Evolutionary conservation across 2,113 vertebrate species (phyloP).

Genomic region (Embiotoca jacksoni): DNA sequence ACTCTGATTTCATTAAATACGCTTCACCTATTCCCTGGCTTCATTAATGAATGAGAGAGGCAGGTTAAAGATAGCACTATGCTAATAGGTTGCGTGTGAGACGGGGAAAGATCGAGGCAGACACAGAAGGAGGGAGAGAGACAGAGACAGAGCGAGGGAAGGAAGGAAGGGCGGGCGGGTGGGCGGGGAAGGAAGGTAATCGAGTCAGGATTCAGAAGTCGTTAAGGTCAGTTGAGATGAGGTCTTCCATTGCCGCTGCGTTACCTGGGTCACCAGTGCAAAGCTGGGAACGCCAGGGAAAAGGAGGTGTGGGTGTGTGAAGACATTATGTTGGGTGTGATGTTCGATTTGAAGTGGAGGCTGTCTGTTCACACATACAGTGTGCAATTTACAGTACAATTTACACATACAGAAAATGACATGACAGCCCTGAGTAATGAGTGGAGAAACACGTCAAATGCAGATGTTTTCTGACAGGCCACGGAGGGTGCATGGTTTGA

Average conservation of each 20-base stretch:
- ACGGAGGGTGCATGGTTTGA: neutral
- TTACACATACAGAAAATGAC: neutral
- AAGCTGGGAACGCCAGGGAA: conserved; percentile 26
- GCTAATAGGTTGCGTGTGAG: conserved; percentile 60
- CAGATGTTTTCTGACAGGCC: no score
- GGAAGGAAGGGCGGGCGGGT: no score
- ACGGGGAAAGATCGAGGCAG: conserved; percentile 48
- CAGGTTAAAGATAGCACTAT: conserved; percentile 75
- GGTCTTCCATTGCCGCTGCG: conserved; percentile 39
- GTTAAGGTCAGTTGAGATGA: conserved; percentile 70
- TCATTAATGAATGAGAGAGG: conserved; percentile 74
- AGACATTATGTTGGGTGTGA: neutral
- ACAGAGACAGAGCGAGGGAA: no score
- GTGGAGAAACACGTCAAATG: neutral
- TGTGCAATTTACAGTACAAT: neutral
- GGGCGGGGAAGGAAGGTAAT: conserved; percentile 24
- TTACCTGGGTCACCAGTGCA: conserved; percentile 52
- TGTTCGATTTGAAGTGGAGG: neutral
- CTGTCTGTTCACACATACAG: no score
- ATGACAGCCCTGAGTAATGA: neutral
- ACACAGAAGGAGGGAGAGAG: conserved; percentile 6
- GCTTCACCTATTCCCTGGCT: conserved; percentile 70
- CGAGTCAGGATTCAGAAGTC: conserved; percentile 49
- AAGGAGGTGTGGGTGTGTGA: neutral
- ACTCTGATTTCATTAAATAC: conserved; percentile 73